Evolutionary conservation across 1,140 invertebrate species (phyloP), one percentile per base, ranked within the genome.

Genomic region (Neuroterus valhalla): DNA sequence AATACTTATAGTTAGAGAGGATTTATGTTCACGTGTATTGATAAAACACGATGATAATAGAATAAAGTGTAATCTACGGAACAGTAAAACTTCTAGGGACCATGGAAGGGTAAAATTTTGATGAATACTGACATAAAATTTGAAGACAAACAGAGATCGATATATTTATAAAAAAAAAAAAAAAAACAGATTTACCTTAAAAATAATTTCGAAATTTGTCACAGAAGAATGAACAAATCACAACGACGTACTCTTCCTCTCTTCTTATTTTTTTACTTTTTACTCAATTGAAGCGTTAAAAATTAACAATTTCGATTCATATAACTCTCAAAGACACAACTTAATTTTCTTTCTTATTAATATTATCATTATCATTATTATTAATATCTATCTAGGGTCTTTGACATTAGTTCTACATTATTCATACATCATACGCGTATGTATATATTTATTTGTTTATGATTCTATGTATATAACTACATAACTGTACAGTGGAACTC

Each of bases 401-500:
- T 77, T 78, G 79, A 78, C 71, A 81, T 82, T 83, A 74, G 66
- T 80, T 82, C 73, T 83, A 72, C 80, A 66, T 15, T 48, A 46
- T 46, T 70, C 23, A 68, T 62, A 67, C 69, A 70, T 67, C 52
- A 70, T 74, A 76, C 52, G 66, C 68, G 62, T 78, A 78, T 70
- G 48, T 82, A 77, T 81, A 72, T 76, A 76, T 80, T 74, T 78
- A 72, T 75, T 78, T 71, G 67, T 66, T 52, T 68, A 77, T 75
- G 21, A 77, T 74, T 71, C 43, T 74, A 73, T 79, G 68, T 72
- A 77, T 82, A 81, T 82, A 84, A 68, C 71, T 86, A 81, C 79
- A 75, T 83, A 87, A 83, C 84, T 88, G 84, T 88, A 88, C 87
- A 88, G 71, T 55, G 81, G 79, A 85, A 85, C 81, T 79, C 14